Evolutionary conservation across 2,888 invertebrate species (phyloP), one percentile per base, ranked within the genome.

Genomic region (Deilephila elpenor): DNA sequence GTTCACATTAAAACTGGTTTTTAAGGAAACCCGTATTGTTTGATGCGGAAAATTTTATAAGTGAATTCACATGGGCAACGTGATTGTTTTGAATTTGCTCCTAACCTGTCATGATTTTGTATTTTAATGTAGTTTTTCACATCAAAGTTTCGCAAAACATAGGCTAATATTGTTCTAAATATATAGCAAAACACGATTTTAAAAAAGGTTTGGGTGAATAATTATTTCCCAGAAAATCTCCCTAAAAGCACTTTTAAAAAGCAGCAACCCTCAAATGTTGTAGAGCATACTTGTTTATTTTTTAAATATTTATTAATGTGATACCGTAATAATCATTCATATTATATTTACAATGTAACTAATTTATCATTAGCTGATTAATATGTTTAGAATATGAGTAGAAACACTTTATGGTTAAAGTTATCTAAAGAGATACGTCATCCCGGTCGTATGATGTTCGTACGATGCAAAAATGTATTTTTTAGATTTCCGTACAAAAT

Each of bases 361-460:
- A 17, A 64, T 44, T 44, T 64, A 44, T 44, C 64, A 64, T 20
- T 14, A 20, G 44, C 51, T 44, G 44, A 67, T 44, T 51, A 25
- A 25, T 44, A 5, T 44, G 25, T 44, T 67, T 67, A 51, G 44
- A 62, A 37, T 62, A n/a, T 37, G 37, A 67, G 25, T 51, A 17
- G 14, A 67, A 67, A 51, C 44, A 67, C n/a, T n/a, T 20, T 34
- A 64, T 64, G 64, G 67, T 20, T 67, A 25, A 37, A 73, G 72
- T 73, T 73, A 73, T 73, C 72, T 73, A 67, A 19, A 37, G 56
- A 44, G 59, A 64, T 73, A 90, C 91, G 91, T 91, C 90, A 91
- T 56, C 83, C 84, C 83, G 83, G 85, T 89, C 86, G 87, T 84
- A 83, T 83, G 89, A 90, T 87, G 80, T 75, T 80, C 79, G 81